phyloP scores from a whole-genome alignment of 2,113 vertebrate genomes.

The Cynoglossus semilaevis region DNA sequence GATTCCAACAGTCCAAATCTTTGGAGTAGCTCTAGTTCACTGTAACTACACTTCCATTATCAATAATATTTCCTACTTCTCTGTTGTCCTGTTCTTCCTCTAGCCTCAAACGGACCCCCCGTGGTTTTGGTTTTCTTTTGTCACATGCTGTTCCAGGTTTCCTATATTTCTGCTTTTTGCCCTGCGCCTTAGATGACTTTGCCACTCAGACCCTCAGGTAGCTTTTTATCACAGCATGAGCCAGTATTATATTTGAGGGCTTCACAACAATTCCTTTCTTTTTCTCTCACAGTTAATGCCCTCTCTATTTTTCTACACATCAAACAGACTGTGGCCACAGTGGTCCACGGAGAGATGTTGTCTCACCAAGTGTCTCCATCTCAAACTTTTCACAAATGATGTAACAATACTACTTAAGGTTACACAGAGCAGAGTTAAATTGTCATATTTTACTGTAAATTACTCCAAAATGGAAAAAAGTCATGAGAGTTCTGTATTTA shows the following conservation, averaged over 20 bases:
- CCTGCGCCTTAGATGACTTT: constrained; percentile 23
- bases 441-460: no score
- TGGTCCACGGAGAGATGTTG: neutral
- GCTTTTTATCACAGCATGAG: constrained; percentile 45
- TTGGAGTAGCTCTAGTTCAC: neutral
- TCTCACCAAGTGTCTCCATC: neutral
- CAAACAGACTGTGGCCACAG: neutral
- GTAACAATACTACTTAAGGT: no score
- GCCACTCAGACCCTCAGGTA: constrained; percentile 22
- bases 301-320: neutral
- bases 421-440: no score
- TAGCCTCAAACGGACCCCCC: constrained; percentile 33
- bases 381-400: no score
- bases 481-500: no score
- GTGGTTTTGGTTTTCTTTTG: constrained; percentile 45
- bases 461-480: no score
- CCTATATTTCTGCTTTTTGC: constrained; percentile 30
- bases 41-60: neutral
- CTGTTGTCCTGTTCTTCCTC: constrained; percentile 21
- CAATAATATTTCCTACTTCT: neutral
- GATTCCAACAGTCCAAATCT: no score
- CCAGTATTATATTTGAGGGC: constrained; percentile 27
- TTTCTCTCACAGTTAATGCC: neutral
- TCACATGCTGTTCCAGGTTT: constrained; percentile 34
- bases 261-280: constrained; percentile 9